Conservation (phyloP, 2,113 vertebrate species). For the Merops nubicus region DNA sequence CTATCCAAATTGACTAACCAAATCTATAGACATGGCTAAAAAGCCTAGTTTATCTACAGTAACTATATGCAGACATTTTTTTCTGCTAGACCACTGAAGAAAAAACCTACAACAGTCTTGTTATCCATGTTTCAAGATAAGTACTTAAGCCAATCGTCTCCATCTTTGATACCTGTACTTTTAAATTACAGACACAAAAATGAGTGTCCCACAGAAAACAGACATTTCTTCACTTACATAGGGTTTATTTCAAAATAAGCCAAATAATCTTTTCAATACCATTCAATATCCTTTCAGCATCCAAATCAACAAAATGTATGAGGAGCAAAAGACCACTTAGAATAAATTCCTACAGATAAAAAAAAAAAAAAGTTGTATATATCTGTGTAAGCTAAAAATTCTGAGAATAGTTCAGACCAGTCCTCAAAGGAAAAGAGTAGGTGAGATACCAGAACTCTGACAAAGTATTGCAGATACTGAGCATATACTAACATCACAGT, state of each 20-base stretch:
- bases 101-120: background rate
- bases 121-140: background rate
- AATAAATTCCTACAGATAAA: background rate
- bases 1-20: background rate
- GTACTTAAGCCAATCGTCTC: background rate
- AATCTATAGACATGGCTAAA: background rate
- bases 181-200: background rate
- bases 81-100: background rate
- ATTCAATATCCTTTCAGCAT: background rate
- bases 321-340: background rate
- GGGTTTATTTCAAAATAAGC: background rate
- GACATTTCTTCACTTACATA: background rate
- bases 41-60: background rate
- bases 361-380: too few relatives aligned
- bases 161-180: background rate
- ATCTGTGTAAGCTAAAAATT: too few relatives aligned
- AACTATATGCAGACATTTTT: background rate
- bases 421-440: background rate
- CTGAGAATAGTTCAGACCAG: background rate
- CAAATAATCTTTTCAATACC: background rate
- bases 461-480: background rate
- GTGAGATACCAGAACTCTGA: background rate
- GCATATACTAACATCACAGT: background rate
- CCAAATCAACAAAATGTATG: background rate
- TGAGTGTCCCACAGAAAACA: background rate